Evolutionary conservation across 2,797 vertebrate species (phyloP).

Genomic region (Poecile montanus): DNA sequence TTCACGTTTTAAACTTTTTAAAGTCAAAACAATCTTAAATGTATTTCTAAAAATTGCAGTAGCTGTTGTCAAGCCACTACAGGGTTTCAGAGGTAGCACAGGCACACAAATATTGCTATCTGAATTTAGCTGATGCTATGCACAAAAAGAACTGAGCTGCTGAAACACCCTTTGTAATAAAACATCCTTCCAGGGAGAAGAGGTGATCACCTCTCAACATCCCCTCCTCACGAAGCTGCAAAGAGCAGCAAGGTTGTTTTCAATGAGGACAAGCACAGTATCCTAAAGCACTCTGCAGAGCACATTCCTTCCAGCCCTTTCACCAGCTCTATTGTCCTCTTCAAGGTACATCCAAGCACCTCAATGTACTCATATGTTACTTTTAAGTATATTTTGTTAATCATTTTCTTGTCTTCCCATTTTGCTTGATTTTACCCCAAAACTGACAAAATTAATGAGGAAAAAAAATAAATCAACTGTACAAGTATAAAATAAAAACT

Average conservation of each 20-base stretch:
- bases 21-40: not conserved
- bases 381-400: not conserved
- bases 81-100: not conserved
- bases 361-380: not conserved
- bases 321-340: too few relatives aligned
- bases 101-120: not conserved
- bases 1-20: not conserved
- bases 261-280: not conserved
- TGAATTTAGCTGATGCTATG: not conserved
- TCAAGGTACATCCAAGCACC: not conserved
- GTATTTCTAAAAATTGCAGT: not conserved
- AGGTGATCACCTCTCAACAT: not conserved
- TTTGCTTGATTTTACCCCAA: not conserved
- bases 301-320: not conserved
- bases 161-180: not conserved
- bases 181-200: not conserved
- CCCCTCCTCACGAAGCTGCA: not conserved
- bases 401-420: not conserved
- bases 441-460: not conserved
- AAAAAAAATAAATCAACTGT: not conserved
- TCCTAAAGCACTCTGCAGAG: not conserved
- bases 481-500: not conserved
- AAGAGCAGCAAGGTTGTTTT: not conserved
- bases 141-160: not conserved
- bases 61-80: not conserved